phyloP scores from a whole-genome alignment of 2,113 vertebrate genomes.

The Eurystomus gularis region DNA sequence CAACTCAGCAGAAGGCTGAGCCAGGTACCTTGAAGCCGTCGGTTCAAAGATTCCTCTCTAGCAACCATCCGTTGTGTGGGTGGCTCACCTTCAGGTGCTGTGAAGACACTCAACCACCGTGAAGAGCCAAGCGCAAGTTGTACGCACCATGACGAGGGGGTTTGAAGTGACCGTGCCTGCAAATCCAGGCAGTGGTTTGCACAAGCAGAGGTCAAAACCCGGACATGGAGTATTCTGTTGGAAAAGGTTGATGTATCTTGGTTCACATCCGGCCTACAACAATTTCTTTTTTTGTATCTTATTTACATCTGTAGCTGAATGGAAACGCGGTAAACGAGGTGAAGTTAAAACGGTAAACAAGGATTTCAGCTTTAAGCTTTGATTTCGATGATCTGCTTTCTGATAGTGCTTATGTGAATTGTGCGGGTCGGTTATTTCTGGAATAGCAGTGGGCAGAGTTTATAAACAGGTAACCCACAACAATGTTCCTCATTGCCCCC shows the following conservation, averaged over 20 bases:
- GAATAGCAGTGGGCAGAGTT: neutral
- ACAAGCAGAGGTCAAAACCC: neutral
- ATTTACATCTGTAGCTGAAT: slow-evolving; percentile 29
- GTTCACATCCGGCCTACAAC: neutral
- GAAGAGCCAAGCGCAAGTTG: fast-evolving
- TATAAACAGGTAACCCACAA: slow-evolving; percentile 52
- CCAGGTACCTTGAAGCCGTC: neutral
- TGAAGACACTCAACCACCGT: fast-evolving
- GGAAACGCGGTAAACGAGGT: neutral
- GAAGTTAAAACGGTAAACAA: neutral
- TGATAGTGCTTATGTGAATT: slow-evolving; percentile 16
- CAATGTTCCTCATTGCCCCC: slow-evolving; percentile 28
- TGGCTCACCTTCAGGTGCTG: neutral
- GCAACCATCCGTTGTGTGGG: neutral
- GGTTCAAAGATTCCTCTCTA: neutral
- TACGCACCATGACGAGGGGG: fast-evolving
- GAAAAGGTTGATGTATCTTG: neutral
- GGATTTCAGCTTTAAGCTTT: slow-evolving; percentile 10
- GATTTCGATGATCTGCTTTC: slow-evolving; percentile 9
- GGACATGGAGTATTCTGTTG: neutral
- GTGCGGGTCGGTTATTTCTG: slow-evolving; percentile 35
- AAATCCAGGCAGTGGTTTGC: neutral
- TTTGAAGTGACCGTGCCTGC: neutral
- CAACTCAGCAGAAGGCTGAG: neutral
- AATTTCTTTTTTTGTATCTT: slow-evolving; percentile 17